phyloP scores from a whole-genome alignment of 2,797 vertebrate species.

The Acipenser transmontanus region DNA sequence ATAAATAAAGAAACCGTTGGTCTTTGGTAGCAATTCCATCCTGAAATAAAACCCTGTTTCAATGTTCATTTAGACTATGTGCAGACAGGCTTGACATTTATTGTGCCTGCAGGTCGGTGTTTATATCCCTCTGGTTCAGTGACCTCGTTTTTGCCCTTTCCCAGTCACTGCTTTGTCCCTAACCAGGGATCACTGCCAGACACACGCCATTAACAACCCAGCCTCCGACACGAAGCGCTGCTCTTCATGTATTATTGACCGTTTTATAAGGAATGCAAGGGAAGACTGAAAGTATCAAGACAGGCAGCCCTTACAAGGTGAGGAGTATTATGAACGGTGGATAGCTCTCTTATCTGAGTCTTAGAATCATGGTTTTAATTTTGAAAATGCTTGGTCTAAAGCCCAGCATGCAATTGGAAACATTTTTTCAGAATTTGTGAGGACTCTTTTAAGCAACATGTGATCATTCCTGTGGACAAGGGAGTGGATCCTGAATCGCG shows the following conservation, averaged over 20 bases:
- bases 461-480: too few relatives aligned
- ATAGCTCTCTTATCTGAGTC: too few relatives aligned
- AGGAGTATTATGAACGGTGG: neutral
- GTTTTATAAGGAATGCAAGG: slow-evolving; percentile 4
- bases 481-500: too few relatives aligned
- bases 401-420: too few relatives aligned
- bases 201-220: slow-evolving; percentile 3
- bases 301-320: neutral
- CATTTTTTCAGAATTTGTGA: too few relatives aligned
- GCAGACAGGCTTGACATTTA: neutral
- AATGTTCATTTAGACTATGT: neutral
- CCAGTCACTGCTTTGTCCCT: slow-evolving; percentile 5
- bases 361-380: too few relatives aligned
- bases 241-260: slow-evolving; percentile 12
- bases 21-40: neutral
- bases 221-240: slow-evolving; percentile 1
- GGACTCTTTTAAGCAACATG: too few relatives aligned
- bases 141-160: slow-evolving; percentile 18
- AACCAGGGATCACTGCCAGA: slow-evolving; percentile 4
- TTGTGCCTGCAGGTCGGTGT: slow-evolving; percentile 2
- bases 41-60: slow-evolving; percentile 4
- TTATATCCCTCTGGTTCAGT: slow-evolving; percentile 3
- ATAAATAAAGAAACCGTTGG: too few relatives aligned
- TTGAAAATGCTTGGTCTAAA: too few relatives aligned
- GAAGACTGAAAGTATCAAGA: neutral